Base-by-base conservation (phyloP, 2,797 vertebrate species). In the Lithobates sylvaticus region DNA sequence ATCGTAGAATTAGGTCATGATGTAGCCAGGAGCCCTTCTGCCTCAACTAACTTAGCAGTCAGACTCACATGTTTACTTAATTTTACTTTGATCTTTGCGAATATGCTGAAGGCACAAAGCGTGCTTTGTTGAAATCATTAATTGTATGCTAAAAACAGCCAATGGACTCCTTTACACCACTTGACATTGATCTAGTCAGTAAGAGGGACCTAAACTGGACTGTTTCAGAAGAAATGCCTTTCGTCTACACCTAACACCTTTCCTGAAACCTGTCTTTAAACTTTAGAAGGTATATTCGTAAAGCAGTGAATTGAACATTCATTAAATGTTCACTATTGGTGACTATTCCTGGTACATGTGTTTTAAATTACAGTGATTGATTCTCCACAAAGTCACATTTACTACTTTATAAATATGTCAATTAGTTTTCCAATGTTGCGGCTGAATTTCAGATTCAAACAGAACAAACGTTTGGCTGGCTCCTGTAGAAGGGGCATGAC, bases 1-100 rank as follows among this genome's bases (percentile, higher is more conserved):
- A 39, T 87, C 82, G 13, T 0, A 16, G 84, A 91, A 89, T 89
- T 84, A 90, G 91, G 91, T 91, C 91, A 90, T 39, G 50, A 58
- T 88, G 85, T 90, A 87, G 89, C 89, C 88, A 91, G 88, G 88
- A 92, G 89, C 78, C 73, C 68, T 88, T 81, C 70, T 0, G 71
- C 86, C 88, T 90, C 89, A 88, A 88, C 76, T 89, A 90, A 91
- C 76, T 83, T 9, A 34, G 50, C 42, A 83, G 84, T 47, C 89
- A 90, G 89, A 85, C 71, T 89, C 87, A 83, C 0, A 9, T 85
- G 89, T 89, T 82, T 76, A 88, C 78, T 82, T 78, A 86, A 84
- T 88, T 92, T 86, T 87, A 88, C 81, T 39, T 89, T 89, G 74
- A 67, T 78, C 42, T 74, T 32, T 81, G 64, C 69, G 87, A 61